Conservation (phyloP, 2,113 vertebrate genomes). For the Neoarius graeffei region DNA sequence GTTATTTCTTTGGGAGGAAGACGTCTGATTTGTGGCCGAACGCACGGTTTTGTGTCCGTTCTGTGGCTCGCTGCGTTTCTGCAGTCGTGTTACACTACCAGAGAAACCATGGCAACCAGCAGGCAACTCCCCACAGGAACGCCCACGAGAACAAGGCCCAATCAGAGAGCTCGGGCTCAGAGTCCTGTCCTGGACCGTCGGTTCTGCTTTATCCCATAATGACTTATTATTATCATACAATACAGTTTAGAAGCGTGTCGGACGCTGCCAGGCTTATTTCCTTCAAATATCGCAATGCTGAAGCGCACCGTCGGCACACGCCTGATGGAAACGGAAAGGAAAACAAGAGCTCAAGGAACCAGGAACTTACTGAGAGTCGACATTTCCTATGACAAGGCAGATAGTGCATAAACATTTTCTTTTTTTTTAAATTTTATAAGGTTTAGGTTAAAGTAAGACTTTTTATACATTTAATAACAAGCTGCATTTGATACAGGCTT, state of each 20-base stretch:
- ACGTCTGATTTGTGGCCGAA: background rate
- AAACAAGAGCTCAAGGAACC: background rate
- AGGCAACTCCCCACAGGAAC: background rate
- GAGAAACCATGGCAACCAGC: background rate
- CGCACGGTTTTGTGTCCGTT: no score
- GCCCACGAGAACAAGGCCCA: background rate
- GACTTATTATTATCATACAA: background rate
- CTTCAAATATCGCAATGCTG: background rate
- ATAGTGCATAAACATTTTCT: constrained; percentile 86
- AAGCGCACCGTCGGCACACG: background rate
- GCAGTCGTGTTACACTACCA: background rate
- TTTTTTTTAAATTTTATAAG: constrained; percentile 53
- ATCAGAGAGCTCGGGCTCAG: background rate
- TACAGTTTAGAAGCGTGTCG: background rate
- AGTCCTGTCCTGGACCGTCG: no score
- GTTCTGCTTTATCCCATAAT: background rate
- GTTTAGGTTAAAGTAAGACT: background rate
- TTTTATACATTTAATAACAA: constrained; percentile 84
- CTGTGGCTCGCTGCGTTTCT: background rate
- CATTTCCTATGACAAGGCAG: constrained; percentile 79
- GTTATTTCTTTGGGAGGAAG: background rate
- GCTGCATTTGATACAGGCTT: constrained; percentile 94
- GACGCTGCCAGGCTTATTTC: no score
- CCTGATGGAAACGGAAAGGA: background rate
- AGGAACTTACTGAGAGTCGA: constrained; percentile 65